Percentiles rank a stretch among this genome's conserved stretches.
Conservation (phyloP, 1,140 invertebrate genomes). For the Sipha flava region DNA sequence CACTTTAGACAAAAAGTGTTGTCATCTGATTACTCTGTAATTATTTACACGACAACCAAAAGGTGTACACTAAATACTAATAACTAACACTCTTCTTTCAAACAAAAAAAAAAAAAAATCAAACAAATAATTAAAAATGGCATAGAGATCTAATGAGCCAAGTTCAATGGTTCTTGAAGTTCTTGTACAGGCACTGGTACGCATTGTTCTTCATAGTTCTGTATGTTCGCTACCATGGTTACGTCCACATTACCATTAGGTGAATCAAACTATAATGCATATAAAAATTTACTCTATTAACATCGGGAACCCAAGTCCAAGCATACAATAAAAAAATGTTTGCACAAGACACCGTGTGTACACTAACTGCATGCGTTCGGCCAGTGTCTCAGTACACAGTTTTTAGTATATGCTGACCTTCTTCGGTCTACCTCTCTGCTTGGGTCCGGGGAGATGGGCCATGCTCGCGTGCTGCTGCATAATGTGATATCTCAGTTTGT, state of each 20-base stretch:
- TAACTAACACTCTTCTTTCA: neutral
- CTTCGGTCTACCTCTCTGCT: constrained; percentile 37
- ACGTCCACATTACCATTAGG: neutral
- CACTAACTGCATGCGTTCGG: too few relatives aligned
- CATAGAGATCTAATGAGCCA: constrained; percentile 22
- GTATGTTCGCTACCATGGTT: constrained; percentile 15
- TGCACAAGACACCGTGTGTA: neutral
- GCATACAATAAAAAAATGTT: constrained; percentile 8
- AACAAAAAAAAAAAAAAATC: neutral
- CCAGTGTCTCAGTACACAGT: neutral
- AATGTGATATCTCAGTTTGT: constrained; percentile 40
- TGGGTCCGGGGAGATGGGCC: constrained; percentile 5
- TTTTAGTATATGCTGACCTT: constrained; percentile 35
- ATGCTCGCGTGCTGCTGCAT: constrained; percentile 37
- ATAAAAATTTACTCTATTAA: neutral
- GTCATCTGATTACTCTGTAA: neutral
- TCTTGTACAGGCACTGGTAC: neutral
- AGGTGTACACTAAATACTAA: neutral
- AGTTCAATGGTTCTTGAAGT: constrained; percentile 6
- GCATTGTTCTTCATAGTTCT: constrained; percentile 13
- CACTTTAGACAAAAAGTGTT: neutral
- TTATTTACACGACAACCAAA: neutral
- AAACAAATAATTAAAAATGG: neutral
- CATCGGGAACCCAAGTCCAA: neutral
- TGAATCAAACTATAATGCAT: constrained; percentile 1